Conservation (phyloP, 2,113 vertebrate species). For the Ia io region DNA sequence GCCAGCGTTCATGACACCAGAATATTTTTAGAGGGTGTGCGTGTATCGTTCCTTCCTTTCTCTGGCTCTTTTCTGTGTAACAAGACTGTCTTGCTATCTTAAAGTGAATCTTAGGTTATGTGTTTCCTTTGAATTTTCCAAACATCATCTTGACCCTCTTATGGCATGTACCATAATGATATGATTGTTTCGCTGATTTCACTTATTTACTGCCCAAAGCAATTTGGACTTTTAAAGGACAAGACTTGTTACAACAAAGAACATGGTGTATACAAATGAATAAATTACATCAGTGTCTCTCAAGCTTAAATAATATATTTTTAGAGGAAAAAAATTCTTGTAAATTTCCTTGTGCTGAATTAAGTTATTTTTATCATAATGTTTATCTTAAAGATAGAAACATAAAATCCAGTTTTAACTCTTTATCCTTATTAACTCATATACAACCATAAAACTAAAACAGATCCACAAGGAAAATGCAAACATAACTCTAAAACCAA, state of each 20-base stretch:
- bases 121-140: background rate
- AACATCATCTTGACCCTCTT: background rate
- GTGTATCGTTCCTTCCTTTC: background rate
- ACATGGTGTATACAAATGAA: background rate
- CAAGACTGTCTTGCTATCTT: background rate
- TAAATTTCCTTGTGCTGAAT: background rate
- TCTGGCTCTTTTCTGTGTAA: background rate
- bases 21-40: background rate
- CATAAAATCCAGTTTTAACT: background rate
- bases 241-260: background rate
- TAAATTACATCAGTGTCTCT: background rate
- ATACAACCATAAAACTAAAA: conserved; percentile 3
- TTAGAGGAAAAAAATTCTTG: background rate
- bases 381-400: conserved; percentile 16
- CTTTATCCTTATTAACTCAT: conserved; percentile 5
- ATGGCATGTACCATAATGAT: background rate
- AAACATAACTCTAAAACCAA: background rate
- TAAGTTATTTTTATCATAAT: conserved; percentile 25
- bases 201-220: background rate
- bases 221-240: conserved; percentile 24
- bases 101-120: background rate
- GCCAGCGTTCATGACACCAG: background rate
- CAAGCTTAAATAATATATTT: conserved; percentile 1
- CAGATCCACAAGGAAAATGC: background rate
- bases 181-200: background rate